Base-by-base conservation (phyloP, 2,888 invertebrate genomes). In the Dione juno region DNA sequence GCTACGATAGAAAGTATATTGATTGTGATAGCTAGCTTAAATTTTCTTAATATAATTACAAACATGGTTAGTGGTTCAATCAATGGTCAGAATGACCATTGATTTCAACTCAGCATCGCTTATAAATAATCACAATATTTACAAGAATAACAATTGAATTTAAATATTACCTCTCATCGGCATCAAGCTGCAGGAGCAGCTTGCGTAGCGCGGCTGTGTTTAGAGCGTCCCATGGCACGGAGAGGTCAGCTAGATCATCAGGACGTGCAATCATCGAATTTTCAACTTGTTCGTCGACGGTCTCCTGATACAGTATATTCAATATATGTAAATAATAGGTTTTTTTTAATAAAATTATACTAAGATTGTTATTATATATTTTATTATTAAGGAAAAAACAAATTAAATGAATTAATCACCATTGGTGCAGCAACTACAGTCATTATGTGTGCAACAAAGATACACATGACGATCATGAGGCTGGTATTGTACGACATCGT, bases 181-280 rank as follows among this genome's bases (percentile, higher is more conserved):
- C 81, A 65, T 92, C 92, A 0, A 93, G 84, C 77, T 93, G 92
- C 76, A 90, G 74, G 21, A 93, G 79, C 66, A 93, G 81, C 72
- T 92, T 92, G 74, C 89, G 86, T 1, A 93, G 85, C 0, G 91
- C 88, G 11, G 92, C 92, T 6, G 89, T 83, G 77, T 91, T 88
- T 75, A 92, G 80, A 48, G 87, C 82, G 75, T 93, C 93, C 89
- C 89, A 90, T 1, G 88, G 79, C 0, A 81, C 81, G 3, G 84
- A 74, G 35, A 78, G 76, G 37, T 87, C 86, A 45, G 81, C 79
- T 0, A 78, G 80, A 19, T 76, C 80, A 19, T 88, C 90, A 11
- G 87, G 80, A 65, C 84, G 87, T 1, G 81, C 79, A 70, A 82
- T 81, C 72, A 92, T 70, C 10, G 82, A 72, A 77, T 90, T 92